Conservation (phyloP, 2,888 invertebrate genomes). For the Metacarcinus magister region DNA sequence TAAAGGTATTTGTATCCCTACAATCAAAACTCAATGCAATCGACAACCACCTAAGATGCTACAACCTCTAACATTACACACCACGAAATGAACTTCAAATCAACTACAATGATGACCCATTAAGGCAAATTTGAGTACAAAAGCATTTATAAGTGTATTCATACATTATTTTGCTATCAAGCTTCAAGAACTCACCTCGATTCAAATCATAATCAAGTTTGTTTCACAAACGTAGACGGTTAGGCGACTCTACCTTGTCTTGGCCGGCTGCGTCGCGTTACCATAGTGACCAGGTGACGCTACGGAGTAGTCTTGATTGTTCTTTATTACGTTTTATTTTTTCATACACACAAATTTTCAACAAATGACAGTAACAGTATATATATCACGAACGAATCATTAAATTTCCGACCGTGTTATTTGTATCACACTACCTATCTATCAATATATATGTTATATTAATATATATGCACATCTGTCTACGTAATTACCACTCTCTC, state of each 20-base stretch:
- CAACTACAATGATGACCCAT: background rate
- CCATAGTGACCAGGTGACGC: background rate
- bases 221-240: background rate
- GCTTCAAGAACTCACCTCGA: background rate
- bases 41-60: background rate
- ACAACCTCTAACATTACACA: background rate
- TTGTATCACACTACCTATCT: background rate
- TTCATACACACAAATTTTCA: no score
- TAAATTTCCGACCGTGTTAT: no score
- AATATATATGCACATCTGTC: conserved; percentile 55
- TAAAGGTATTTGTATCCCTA: background rate
- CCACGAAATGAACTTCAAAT: background rate
- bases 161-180: background rate
- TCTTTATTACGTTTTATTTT: no score
- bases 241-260: background rate
- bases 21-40: background rate
- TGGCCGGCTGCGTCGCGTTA: background rate
- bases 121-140: background rate
- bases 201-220: background rate
- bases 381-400: no score
- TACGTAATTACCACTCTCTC: conserved; percentile 36
- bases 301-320: background rate
- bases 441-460: conserved; percentile 57
- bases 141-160: background rate
- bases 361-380: no score